Evolutionary conservation across 2,113 vertebrate genomes (phyloP), one percentile per base, ranked within the genome.

Genomic region (Embiotoca jacksoni): DNA sequence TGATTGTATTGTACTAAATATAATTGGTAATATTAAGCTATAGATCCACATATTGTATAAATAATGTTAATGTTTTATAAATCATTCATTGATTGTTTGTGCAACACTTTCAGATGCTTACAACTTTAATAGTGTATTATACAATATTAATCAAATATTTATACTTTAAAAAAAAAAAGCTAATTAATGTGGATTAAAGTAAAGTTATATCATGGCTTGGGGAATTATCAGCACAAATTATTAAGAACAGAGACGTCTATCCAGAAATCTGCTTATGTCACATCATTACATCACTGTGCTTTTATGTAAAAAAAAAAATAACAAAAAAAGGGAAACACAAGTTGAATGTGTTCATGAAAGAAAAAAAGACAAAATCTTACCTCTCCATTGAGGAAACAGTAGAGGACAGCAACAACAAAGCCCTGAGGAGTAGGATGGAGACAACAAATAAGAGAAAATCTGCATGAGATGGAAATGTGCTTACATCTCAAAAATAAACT

Each of bases 351-450:
- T 50, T 7, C 1, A 15, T 61, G 14, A 55, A 75, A 4, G 14
- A 79, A 56, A 31, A 39, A 50, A 60, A 14, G 3, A 36, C 16
- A 54, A 14, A 32, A 16, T 3, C 93, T 96, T 96, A 99, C 98
- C 96, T 99, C 98, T 82, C 98, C 98, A 47, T 99, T 99, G 86
- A 99, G 94, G 92, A 99, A 99, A 89, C 98, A 99, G 90, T 99
- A 99, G 66, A 99, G 97, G 50, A 99, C 96, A 36, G 98, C 98
- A 35, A 99, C 98, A 80, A 99, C 98, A 81, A 99, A 99, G 10
- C 98, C 98, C 98, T 99, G 78, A 60, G 46, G 52, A 89, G 59
- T 50, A 79, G 65, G 60, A 57, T 11, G 16, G 14, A 62, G 35
- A 61, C 1, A 36, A 53, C 3, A 69, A n/a, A 35, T 11, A 30